Conservation (phyloP, 2,113 vertebrate species). For the Leucoraja erinaceus region DNA sequence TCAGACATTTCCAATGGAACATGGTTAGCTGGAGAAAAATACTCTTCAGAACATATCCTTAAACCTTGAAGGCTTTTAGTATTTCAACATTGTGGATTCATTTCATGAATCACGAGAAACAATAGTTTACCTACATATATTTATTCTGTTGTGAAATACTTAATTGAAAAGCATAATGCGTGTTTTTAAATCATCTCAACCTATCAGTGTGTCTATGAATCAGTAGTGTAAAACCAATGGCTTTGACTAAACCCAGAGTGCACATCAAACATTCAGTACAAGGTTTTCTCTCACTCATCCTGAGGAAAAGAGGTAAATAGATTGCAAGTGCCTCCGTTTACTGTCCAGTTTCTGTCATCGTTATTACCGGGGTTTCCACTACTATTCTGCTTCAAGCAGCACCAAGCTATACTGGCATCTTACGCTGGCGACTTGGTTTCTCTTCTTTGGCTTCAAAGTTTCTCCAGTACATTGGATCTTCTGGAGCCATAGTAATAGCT, state of each 20-base stretch:
- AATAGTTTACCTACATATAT: neutral
- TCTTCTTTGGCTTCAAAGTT: slow-evolving; percentile 75
- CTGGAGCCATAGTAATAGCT: slow-evolving; percentile 71
- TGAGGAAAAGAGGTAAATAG: neutral
- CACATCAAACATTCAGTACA: neutral
- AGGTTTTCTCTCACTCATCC: neutral
- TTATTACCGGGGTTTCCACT: neutral
- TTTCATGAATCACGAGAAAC: neutral
- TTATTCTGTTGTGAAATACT: neutral
- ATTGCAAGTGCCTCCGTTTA: neutral
- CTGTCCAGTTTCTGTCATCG: slow-evolving; percentile 9
- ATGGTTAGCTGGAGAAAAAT: neutral
- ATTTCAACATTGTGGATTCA: neutral
- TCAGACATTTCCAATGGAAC: too few relatives aligned
- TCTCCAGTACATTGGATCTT: slow-evolving; percentile 81
- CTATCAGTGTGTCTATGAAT: neutral
- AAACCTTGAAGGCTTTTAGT: neutral
- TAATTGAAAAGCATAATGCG: neutral
- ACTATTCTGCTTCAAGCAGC: neutral
- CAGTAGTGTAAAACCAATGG: neutral
- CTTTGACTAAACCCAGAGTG: neutral
- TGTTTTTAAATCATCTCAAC: neutral
- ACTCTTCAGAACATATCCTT: neutral
- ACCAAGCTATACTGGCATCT: slow-evolving; percentile 42
- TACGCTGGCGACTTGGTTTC: slow-evolving; percentile 62